A percentile compares a stretch with the other conserved stretches of the same genome.
phyloP scores from a whole-genome alignment of 2,888 invertebrate genomes.

The Boloria selene region DNA sequence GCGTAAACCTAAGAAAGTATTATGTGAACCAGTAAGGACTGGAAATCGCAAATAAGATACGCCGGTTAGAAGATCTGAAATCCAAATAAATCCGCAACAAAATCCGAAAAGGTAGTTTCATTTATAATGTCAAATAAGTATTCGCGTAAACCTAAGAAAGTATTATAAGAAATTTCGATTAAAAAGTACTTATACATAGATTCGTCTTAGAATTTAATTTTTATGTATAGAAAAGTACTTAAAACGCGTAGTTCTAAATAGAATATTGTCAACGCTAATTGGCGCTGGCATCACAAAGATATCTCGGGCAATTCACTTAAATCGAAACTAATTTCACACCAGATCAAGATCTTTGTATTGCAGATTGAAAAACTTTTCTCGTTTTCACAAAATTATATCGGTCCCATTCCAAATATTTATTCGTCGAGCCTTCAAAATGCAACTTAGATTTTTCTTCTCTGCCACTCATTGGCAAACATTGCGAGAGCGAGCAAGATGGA shows the following conservation, averaged over 20 bases:
- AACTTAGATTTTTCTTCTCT: conserved; percentile 14
- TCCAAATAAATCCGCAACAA: too few species aligned
- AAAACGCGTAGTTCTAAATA: background rate
- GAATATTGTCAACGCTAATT: background rate
- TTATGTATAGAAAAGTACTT: too few species aligned
- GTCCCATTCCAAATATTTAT: conserved; percentile 73
- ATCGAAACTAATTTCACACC: conserved; percentile 58
- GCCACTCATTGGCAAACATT: background rate
- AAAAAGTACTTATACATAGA: too few species aligned
- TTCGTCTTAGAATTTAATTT: too few species aligned
- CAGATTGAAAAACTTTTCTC: conserved; percentile 79
- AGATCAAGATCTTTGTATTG: conserved; percentile 61
- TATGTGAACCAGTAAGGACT: too few species aligned
- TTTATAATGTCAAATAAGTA: too few species aligned
- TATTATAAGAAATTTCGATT: too few species aligned
- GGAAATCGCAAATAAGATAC: too few species aligned
- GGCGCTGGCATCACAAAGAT: conserved; percentile 13
- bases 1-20: too few species aligned
- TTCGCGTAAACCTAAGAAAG: too few species aligned
- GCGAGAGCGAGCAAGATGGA: conserved; percentile 18
- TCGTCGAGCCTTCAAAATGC: conserved; percentile 16
- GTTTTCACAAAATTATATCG: conserved; percentile 71
- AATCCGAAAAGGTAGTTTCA: too few species aligned
- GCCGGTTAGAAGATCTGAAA: too few species aligned
- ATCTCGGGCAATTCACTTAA: conserved; percentile 51